Base-by-base conservation (phyloP, 2,888 invertebrate genomes). In the Diarsia mendica region DNA sequence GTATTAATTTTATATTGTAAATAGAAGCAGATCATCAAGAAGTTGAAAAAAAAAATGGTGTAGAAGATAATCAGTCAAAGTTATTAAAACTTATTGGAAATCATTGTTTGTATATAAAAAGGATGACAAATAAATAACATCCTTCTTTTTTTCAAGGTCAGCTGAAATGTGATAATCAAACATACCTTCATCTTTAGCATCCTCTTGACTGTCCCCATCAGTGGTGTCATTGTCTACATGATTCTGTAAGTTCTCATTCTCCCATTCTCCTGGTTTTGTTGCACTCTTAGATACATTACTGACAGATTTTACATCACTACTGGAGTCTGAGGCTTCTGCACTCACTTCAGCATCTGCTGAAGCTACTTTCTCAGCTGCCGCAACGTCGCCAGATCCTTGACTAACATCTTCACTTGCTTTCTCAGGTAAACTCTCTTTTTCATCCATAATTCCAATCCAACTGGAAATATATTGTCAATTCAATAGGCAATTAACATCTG, bases 371-470 rank as follows among this genome's bases (percentile, higher is more conserved):
- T 79, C 80, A 48, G 67, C 70, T 51, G 65, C 60, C 55, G 72
- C 48, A 53, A 70, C 80, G 53, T 89, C 88, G 48, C 82, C 83
- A 76, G 89, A 79, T 49, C 74, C 77, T 68, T 84, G 86, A 76
- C 67, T 80, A 70, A 84, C 87, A 64, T 85, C 89, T 79, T 90
- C 90, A 72, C 85, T 86, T 48, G 90, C 85, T 78, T 89, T 91
- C 71, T 92, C 93, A 69, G 90, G 83, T 76, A 90, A 79, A 80
- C 88, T 89, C 76, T 94, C 95, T 72, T 92, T 94, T 76, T 95
- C 95, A 89, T 95, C 95, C 96, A 96, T 96, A 76, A 82, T 93
- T 91, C 85, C 88, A 91, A 89, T 90, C 88, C 88, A 89, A 91
- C 92, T 90, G 90, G 90, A 92, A 88, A 86, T 68, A 81, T 84